Percentiles rank a stretch among this genome's conserved stretches.
phyloP scores from a whole-genome alignment of 2,888 invertebrate genomes.

The Caenorhabditis japonica region DNA sequence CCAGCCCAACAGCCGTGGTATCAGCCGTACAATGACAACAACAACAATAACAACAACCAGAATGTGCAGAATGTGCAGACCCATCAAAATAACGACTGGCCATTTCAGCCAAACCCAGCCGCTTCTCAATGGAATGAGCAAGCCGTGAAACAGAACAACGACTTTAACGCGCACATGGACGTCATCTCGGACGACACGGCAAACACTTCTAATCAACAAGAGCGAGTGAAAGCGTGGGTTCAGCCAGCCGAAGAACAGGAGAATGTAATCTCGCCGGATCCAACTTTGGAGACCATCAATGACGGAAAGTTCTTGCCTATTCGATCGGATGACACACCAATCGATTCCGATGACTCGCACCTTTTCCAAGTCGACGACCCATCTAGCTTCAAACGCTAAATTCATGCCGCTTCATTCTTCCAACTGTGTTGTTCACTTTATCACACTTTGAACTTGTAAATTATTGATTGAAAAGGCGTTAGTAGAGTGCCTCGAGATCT shows the following conservation, averaged over 20 bases:
- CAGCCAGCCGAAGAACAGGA: constrained; percentile 7
- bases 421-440: background rate
- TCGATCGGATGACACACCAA: constrained; percentile 52
- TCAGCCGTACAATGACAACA: constrained; percentile 22
- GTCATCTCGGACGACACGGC: constrained; percentile 25
- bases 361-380: constrained; percentile 64
- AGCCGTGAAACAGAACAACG: constrained; percentile 6
- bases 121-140: constrained; percentile 22
- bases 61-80: background rate
- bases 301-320: constrained; percentile 58
- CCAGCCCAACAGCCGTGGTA: constrained; percentile 41
- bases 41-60: constrained; percentile 3
- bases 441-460: constrained; percentile 6
- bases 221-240: constrained; percentile 17
- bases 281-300: constrained; percentile 36
- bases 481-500: constrained; percentile 12
- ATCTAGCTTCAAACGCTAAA: constrained; percentile 47
- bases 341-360: constrained; percentile 44
- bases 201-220: constrained; percentile 15
- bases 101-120: constrained; percentile 49
- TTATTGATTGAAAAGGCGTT: constrained; percentile 17
- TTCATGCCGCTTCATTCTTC: background rate
- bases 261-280: constrained; percentile 44
- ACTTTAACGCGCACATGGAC: constrained; percentile 29
- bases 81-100: background rate